Evolutionary conservation across 1,140 invertebrate genomes (phyloP), one percentile per base, ranked within the genome.

Genomic region (Zaprionus taronus): DNA sequence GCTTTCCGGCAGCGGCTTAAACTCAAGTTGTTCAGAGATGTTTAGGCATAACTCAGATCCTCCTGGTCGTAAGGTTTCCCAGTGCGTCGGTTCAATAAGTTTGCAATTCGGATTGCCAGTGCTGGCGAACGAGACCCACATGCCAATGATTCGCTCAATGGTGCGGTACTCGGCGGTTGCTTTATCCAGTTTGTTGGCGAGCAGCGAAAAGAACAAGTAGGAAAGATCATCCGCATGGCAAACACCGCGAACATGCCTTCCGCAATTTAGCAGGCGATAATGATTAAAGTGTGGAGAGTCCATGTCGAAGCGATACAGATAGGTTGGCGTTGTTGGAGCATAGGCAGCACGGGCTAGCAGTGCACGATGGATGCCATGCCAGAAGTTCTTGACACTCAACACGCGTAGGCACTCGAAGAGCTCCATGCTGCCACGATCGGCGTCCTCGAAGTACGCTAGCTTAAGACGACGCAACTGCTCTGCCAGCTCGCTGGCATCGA

Each of bases 211-310:
- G 79, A 96, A 96, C 55, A 96, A 73, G 81, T 95, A 96, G 63
- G 94, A 95, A 2, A 96, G 41, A 66, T 96, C 95, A 67, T 96
- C 95, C 0, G 93, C 94, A 80, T 96, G 95, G 57, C 93, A 93
- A 3, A 94, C 94, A 4, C 91, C 89, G 3, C 83, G 64, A 53
- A 89, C 84, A 5, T 89, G 68, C 0, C 41, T 70, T 0, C 84
- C 83, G 12, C 83, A 87, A n/a, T 81, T 75, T 4, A 87, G 91
- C 73, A 67, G 93, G 17, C 91, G 77, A 34, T 74, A 79, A 41
- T 86, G 76, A 71, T 93, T 93, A 31, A 63, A 86, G 22, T 80
- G 79, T 22, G 77, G 53, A 6, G 93, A 91, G 38, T 93, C 92
- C 66, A 94, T 83, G 28, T 92, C 91, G 72, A 94, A 93, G 55